Evolutionary conservation across 2,113 vertebrate species (phyloP), one percentile per base, ranked within the genome.

Genomic region (Carassius gibelio): DNA sequence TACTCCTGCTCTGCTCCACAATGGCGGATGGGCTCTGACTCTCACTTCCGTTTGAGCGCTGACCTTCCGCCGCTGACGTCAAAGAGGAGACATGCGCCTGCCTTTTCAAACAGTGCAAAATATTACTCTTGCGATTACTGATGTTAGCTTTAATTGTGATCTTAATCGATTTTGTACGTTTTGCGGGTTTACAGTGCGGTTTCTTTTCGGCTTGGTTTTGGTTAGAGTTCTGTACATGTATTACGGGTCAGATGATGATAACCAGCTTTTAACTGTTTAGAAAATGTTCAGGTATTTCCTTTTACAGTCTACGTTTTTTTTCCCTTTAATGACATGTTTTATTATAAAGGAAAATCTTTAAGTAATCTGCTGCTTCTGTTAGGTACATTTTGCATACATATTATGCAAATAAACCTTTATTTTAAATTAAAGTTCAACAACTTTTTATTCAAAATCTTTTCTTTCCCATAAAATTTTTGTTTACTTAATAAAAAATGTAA

Each of bases 51-150:
- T 95, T 95, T 94, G 91, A 89, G 93, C 91, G 93, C 94, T 97
- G 97, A 98, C 97, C 97, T 99, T 98, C 97, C 97, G 97, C 95
- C 90, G 86, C 90, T 94, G 93, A 95, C 94, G 93, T 91, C 92
- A 88, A 38, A 42, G 30, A 57, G 86, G 26, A 66, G 80, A 72
- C 48, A 5, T 21, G 81, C 66, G 68, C 48, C 19, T 72, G 30
- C 17, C 34, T 69, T 68, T 30, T 36, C 59, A 77, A 3, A 21
- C 6, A n/a, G 9, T 77, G 42, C 5, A 74, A 57, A 36, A 36
- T 77, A n/a, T 26, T 23, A 23, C 36, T 38, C 15, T n/a, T 36
- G 15, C 23, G 62, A 30, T 14, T 66, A n/a, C 13, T 69, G 15
- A 50, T 52, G 50, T 52, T 13, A 1, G 15, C 30, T 68, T 68